A percentile compares a stretch with the other conserved stretches of the same genome.
These are phyloP conservation scores for Gymnocephalus cernua DNA, from an alignment of 2,113 vertebrate species.

Conservation along the genomic window DNA sequence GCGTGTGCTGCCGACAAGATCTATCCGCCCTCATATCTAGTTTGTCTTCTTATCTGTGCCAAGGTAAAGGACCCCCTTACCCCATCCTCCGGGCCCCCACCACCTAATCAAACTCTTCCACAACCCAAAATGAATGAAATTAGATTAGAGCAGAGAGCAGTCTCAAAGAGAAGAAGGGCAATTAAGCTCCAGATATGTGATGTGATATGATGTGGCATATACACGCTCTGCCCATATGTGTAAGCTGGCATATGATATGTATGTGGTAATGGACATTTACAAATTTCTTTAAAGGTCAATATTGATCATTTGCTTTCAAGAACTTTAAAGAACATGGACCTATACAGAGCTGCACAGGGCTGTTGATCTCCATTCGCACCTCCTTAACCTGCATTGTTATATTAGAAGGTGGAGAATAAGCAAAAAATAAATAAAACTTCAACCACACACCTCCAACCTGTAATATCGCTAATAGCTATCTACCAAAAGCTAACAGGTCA, in stretches of 20 bases:
- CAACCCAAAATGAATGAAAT: slow-evolving; percentile 58
- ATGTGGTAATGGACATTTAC: slow-evolving; percentile 11
- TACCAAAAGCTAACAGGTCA: neutral
- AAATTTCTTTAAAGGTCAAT: slow-evolving; percentile 21
- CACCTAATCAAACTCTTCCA: slow-evolving; percentile 19
- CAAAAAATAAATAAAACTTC: neutral
- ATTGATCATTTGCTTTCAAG: neutral
- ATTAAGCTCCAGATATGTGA: slow-evolving; percentile 20
- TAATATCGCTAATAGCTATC: neutral
- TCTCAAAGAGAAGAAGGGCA: slow-evolving; percentile 16
- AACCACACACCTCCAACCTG: neutral
- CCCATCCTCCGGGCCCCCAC: slow-evolving; percentile 13
- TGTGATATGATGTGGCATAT: slow-evolving; percentile 21
- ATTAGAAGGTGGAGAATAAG: neutral
- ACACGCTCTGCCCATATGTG: slow-evolving; percentile 6
- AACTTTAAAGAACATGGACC: no score
- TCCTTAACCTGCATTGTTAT: neutral
- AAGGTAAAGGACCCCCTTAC: slow-evolving; percentile 62
- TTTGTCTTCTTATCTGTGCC: slow-evolving; percentile 76
- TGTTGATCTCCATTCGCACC: neutral
- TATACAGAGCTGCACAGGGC: neutral
- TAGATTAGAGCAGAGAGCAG: slow-evolving; percentile 42
- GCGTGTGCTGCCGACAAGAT: slow-evolving; percentile 73
- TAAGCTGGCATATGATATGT: slow-evolving; percentile 8
- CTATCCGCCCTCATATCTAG: slow-evolving; percentile 73